These are phyloP conservation scores for Trissolcus brochymenae DNA, from an alignment of 2,888 invertebrate genomes.

Conservation along the genomic window DNA sequence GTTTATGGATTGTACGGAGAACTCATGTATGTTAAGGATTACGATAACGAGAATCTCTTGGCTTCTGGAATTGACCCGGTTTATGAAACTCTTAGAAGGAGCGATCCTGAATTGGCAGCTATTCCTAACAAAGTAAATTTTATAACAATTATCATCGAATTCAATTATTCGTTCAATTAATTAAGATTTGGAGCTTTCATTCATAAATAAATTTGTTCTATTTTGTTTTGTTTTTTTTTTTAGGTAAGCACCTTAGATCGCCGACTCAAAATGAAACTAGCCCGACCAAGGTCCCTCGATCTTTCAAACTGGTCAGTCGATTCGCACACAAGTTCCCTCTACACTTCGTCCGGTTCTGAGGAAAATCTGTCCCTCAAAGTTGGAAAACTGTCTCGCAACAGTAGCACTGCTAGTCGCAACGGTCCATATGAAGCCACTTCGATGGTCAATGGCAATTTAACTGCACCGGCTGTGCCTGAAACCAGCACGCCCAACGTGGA, in stretches of 20 bases:
- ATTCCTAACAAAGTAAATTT: constrained; percentile 87
- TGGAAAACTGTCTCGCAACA: constrained; percentile 84
- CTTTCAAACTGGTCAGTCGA: constrained; percentile 93
- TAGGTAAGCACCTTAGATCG: constrained; percentile 84
- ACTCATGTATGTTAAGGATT: constrained; percentile 91
- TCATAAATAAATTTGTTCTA: not conserved
- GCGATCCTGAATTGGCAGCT: constrained; percentile 90
- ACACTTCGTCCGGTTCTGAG: constrained; percentile 91
- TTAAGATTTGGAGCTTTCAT: not conserved
- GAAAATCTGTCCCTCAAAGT: constrained; percentile 85
- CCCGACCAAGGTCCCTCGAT: constrained; percentile 88
- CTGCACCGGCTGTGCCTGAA: constrained; percentile 57
- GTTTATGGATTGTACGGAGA: constrained; percentile 94
- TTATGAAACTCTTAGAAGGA: constrained; percentile 86
- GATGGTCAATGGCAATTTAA: constrained; percentile 60
- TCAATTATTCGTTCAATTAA: not conserved
- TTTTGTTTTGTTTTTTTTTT: constrained; percentile 5
- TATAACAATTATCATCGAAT: not conserved
- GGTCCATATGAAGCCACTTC: constrained; percentile 74
- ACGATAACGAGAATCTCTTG: constrained; percentile 83
- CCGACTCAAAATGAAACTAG: constrained; percentile 88
- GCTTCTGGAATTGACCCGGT: constrained; percentile 84
- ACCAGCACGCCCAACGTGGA: constrained; percentile 59
- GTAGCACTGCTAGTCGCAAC: constrained; percentile 85
- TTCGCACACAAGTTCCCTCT: constrained; percentile 87